Percentiles rank a stretch among this genome's conserved stretches.
Conservation (phyloP, 2,888 invertebrate species). For the Nowickia ferox region DNA sequence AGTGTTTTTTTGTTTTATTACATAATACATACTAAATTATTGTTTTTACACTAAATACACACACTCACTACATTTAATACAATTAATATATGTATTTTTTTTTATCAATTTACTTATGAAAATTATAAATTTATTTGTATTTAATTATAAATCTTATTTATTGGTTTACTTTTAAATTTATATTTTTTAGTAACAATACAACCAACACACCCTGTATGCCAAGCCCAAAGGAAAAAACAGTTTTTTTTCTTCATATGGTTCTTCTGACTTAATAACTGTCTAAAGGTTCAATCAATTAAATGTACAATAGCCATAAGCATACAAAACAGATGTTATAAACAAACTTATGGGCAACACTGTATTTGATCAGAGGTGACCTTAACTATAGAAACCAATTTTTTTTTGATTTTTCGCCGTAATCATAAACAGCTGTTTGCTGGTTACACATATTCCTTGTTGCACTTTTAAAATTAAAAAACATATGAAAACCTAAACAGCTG, state of each 20-base stretch:
- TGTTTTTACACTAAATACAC: constrained; percentile 65
- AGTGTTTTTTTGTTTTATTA: constrained; percentile 22
- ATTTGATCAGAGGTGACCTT: too few species aligned
- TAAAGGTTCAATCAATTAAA: not conserved
- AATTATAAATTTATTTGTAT: constrained; percentile 50
- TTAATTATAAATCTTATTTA: constrained; percentile 54
- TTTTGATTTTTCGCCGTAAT: too few species aligned
- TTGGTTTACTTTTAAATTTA: constrained; percentile 33
- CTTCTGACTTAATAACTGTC: constrained; percentile 10
- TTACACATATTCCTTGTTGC: too few species aligned
- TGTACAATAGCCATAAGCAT: too few species aligned
- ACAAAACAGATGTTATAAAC: too few species aligned
- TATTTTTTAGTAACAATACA: constrained; percentile 72
- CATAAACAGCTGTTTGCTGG: too few species aligned
- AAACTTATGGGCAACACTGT: too few species aligned
- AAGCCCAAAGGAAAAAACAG: constrained; percentile 55
- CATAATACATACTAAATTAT: constrained; percentile 61
- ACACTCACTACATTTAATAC: constrained; percentile 71
- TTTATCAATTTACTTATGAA: constrained; percentile 43
- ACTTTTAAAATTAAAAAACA: too few species aligned
- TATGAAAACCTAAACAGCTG: too few species aligned
- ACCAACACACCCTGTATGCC: constrained; percentile 75
- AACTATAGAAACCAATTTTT: too few species aligned
- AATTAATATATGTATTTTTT: constrained; percentile 53
- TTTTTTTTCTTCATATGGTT: constrained; percentile 14